Conservation (phyloP, 2,113 vertebrate genomes). For the Gobius niger region DNA sequence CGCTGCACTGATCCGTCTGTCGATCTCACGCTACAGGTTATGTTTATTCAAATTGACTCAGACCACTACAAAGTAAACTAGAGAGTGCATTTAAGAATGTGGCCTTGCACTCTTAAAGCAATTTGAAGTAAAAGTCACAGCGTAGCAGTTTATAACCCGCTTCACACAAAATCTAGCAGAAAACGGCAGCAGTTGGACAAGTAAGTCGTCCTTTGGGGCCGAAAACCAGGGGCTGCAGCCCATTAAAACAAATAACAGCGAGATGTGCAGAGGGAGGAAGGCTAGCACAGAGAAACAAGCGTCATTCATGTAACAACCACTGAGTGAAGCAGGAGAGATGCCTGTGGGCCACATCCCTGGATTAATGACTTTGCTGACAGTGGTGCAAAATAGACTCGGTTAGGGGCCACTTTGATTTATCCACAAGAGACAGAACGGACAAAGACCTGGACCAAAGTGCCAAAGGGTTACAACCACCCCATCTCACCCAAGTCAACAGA, state of each 20-base stretch:
- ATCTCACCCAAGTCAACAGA: conserved; percentile 38
- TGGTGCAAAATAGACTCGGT: conserved; percentile 43
- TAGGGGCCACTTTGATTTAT: conserved; percentile 59
- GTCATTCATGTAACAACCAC: conserved; percentile 47
- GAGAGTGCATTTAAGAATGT: conserved; percentile 21
- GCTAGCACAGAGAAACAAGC: conserved; percentile 17
- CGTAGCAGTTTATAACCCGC: conserved; percentile 8
- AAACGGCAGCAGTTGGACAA: conserved; percentile 32
- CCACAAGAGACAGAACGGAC: conserved; percentile 36
- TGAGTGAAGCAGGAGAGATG: conserved; percentile 40
- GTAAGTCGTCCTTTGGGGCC: conserved; percentile 38
- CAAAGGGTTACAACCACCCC: conserved; percentile 34
- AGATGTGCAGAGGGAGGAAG: conserved; percentile 17
- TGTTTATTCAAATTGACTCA: background rate
- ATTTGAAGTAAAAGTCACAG: conserved; percentile 26
- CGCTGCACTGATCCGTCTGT: too few relatives aligned
- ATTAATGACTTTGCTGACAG: conserved; percentile 62
- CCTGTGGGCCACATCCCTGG: conserved; percentile 43
- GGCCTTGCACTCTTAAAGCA: conserved; percentile 32
- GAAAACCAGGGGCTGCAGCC: conserved; percentile 41
- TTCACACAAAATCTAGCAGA: conserved; percentile 17
- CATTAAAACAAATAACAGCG: conserved; percentile 58
- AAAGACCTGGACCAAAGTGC: conserved; percentile 6
- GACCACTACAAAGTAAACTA: background rate
- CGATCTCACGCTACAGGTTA: too few relatives aligned